These are phyloP conservation scores for Ptilonorhynchus violaceus DNA, from an alignment of 2,113 vertebrate genomes.

Conservation along the genomic window DNA sequence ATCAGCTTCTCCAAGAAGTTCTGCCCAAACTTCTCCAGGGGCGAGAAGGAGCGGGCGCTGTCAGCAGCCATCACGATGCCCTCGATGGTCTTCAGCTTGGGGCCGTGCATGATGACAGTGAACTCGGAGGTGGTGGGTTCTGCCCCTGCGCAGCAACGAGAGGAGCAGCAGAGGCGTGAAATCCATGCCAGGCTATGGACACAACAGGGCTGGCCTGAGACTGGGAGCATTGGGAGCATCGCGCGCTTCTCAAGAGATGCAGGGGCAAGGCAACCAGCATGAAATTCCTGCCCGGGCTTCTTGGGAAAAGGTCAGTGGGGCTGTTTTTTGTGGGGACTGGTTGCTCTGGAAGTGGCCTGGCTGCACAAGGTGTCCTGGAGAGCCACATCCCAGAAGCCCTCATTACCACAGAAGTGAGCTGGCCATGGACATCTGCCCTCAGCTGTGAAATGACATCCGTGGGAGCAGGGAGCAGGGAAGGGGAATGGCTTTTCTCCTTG, in stretches of 20 bases:
- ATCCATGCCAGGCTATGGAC: neutral
- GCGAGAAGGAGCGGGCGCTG: conserved; percentile 92
- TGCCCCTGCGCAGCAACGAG: conserved; percentile 76
- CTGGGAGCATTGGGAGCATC: neutral
- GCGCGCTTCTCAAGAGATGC: fast-evolving
- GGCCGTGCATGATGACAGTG: conserved; percentile 95
- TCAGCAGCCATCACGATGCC: conserved; percentile 99
- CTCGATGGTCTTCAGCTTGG: conserved; percentile 95
- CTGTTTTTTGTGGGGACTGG: neutral
- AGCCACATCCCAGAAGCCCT: neutral
- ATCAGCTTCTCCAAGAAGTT: conserved; percentile 97
- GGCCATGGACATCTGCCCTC: neutral
- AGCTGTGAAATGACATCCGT: fast-evolving
- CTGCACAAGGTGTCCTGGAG: neutral
- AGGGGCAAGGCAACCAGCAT: neutral
- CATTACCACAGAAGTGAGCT: fast-evolving
- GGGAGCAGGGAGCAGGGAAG: neutral
- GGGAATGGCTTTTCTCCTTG: neutral
- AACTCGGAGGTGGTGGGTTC: conserved; percentile 98
- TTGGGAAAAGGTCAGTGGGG: neutral
- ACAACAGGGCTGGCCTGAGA: neutral
- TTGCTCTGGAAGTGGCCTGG: neutral
- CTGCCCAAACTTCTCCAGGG: conserved; percentile 97
- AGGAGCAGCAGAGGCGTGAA: neutral
- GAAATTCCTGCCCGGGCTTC: neutral